Evolutionary conservation across 2,888 invertebrate species (phyloP).

Genomic region (Brachyptera putata): DNA sequence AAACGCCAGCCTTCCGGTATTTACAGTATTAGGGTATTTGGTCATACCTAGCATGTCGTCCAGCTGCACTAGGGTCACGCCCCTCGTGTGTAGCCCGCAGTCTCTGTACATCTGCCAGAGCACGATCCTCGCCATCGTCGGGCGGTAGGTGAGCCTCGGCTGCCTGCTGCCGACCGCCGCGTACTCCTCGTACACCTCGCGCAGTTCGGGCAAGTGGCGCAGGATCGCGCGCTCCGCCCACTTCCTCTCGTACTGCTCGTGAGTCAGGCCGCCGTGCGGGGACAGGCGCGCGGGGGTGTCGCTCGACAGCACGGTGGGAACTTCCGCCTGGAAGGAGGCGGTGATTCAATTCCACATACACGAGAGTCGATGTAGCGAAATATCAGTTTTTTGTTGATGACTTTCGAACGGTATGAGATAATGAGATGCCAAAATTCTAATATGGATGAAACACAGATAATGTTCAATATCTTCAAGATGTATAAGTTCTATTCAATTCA

Average conservation of each 20-base stretch:
- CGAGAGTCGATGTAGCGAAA: too few relatives aligned
- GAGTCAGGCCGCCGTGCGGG: not conserved
- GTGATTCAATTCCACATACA: too few relatives aligned
- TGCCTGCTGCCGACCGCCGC: constrained; percentile 39
- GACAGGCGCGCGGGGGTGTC: not conserved
- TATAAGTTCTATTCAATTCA: too few relatives aligned
- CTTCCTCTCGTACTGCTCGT: not conserved
- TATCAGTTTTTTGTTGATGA: too few relatives aligned
- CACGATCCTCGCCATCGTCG: constrained; percentile 51
- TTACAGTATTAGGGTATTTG: too few relatives aligned
- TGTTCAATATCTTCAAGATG: too few relatives aligned
- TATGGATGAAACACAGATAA: too few relatives aligned
- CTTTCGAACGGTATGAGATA: too few relatives aligned
- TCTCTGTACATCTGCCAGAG: constrained; percentile 60
- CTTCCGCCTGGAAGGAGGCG: too few relatives aligned
- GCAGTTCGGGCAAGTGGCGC: constrained; percentile 49
- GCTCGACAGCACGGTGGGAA: not conserved
- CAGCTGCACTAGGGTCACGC: constrained; percentile 50
- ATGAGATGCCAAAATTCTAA: too few relatives aligned
- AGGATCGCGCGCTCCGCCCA: constrained; percentile 42
- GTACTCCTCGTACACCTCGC: constrained; percentile 51
- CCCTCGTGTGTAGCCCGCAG: constrained; percentile 50
- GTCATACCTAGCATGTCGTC: constrained; percentile 50
- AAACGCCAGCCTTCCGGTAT: too few relatives aligned
- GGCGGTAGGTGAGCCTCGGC: constrained; percentile 42